Evolutionary conservation across 2,113 vertebrate genomes (phyloP).

Genomic region (Aptenodytes patagonicus): DNA sequence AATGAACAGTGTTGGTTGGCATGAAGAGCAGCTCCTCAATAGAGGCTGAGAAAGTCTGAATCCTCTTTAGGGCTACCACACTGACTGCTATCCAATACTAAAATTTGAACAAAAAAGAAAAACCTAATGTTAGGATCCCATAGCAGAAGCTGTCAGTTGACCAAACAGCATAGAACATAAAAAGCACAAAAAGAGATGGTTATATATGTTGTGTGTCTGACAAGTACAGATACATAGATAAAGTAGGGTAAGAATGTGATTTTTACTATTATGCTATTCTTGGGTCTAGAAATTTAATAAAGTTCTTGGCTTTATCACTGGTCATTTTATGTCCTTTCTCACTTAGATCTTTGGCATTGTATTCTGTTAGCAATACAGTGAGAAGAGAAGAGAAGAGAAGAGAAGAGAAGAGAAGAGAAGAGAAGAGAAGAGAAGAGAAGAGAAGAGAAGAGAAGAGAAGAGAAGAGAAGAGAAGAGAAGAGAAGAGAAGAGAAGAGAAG

Average conservation of each 20-base stretch:
- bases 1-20: background rate
- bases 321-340: background rate
- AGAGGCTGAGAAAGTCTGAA: background rate
- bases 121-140: background rate
- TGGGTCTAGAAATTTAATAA: background rate
- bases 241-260: background rate
- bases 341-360: background rate
- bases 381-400: too few relatives aligned
- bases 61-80: background rate
- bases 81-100: background rate
- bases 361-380: background rate
- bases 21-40: background rate
- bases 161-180: background rate
- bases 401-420: too few relatives aligned
- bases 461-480: too few relatives aligned
- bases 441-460: rapidly evolving
- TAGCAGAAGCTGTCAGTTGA: background rate
- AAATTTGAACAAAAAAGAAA: background rate
- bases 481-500: too few relatives aligned
- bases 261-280: background rate
- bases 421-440: too few relatives aligned
- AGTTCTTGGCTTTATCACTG: background rate
- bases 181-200: background rate
- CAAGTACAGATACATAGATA: background rate
- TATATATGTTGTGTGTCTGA: background rate